Conservation (phyloP, 1,140 invertebrate genomes). For the Ceratina japonica region DNA sequence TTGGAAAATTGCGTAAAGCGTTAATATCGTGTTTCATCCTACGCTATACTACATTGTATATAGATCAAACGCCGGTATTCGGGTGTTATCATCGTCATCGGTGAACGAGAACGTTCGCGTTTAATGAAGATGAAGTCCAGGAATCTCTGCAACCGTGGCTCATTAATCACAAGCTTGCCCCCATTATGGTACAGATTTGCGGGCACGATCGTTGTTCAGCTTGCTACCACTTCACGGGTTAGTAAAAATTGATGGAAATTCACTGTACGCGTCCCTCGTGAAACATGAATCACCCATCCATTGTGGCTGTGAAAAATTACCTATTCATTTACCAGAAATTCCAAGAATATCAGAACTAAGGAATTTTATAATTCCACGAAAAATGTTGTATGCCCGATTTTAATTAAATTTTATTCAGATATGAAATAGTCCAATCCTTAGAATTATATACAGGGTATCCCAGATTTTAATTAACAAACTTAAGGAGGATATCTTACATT, state of each 20-base stretch:
- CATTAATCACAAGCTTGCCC: conserved; percentile 11
- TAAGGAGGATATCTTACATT: no score
- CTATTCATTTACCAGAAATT: not conserved
- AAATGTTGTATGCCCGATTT: no score
- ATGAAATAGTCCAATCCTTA: no score
- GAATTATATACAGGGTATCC: no score
- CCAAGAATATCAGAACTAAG: no score
- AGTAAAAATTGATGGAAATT: conserved; percentile 6
- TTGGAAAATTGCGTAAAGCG: not conserved
- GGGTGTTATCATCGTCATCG: not conserved
- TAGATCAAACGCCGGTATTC: not conserved
- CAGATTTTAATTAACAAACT: no score
- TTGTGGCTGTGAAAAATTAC: not conserved
- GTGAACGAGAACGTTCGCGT: not conserved
- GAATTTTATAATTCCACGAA: no score
- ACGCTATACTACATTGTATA: no score
- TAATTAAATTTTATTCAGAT: no score
- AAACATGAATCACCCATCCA: not conserved
- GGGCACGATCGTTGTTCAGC: not conserved
- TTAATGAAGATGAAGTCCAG: not conserved
- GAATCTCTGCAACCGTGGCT: not conserved
- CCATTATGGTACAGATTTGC: conserved; percentile 5
- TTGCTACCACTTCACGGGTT: not conserved
- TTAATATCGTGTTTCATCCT: not conserved
- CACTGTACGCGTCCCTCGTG: no score